Percentiles rank a stretch among this genome's conserved stretches.
phyloP scores from a whole-genome alignment of 2,797 vertebrate species.

The Adrianichthys oophorus region DNA sequence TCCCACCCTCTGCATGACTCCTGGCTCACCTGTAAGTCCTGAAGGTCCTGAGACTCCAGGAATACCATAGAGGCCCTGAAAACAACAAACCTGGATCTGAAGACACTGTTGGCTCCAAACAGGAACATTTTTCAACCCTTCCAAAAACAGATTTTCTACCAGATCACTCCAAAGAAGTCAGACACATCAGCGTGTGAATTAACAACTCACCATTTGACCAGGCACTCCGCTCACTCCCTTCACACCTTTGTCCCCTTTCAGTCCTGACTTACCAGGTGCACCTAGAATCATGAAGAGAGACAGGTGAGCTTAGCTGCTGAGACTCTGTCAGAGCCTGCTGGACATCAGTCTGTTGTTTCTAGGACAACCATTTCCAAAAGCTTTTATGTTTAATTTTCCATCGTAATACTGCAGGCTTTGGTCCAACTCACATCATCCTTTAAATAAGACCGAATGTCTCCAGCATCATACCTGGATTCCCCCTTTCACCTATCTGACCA shows the following conservation, averaged over 20 bases:
- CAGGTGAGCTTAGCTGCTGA: background rate
- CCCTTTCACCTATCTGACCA: constrained; percentile 54
- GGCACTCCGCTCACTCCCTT: constrained; percentile 50
- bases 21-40: constrained; percentile 59
- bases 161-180: too few relatives aligned
- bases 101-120: too few relatives aligned
- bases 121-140: too few relatives aligned
- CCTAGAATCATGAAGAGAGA: constrained; percentile 42
- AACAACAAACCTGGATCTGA: background rate
- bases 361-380: too few relatives aligned
- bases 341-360: too few relatives aligned
- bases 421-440: too few relatives aligned
- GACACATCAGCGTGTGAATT: background rate
- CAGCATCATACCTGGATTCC: constrained; percentile 46
- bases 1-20: constrained; percentile 42
- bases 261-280: constrained; percentile 39
- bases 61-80: constrained; percentile 59
- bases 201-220: constrained; percentile 54
- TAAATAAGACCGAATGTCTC: background rate
- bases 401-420: too few relatives aligned
- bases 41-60: constrained; percentile 40
- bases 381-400: too few relatives aligned
- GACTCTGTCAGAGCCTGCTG: too few relatives aligned
- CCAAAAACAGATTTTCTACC: too few relatives aligned
- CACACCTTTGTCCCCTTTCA: constrained; percentile 47